Evolutionary conservation across 2,797 vertebrate genomes (phyloP), one percentile per base, ranked within the genome.

Genomic region (Gadopsis bispinosus): DNA sequence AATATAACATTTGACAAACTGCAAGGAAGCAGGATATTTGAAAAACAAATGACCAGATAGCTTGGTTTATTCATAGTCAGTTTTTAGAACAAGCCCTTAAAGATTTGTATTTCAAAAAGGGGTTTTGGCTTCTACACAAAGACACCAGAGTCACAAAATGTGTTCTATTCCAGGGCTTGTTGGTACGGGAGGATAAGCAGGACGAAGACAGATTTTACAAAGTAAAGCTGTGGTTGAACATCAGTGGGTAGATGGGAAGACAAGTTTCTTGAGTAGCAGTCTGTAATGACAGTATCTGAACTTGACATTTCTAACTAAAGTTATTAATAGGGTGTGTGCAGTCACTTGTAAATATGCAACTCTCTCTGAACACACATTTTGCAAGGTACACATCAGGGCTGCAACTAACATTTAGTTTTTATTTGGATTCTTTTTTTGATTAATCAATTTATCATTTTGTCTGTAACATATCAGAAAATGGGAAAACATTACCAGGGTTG

Each of bases 201-300:
- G 37, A 59, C 45, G 56, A 69, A 61, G 69, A 74, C 33, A 64
- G 56, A 87, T 86, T 68, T 86, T 60, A 83, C 73, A 77, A 84
- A 83, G 68, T 64, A 72, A 84, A 75, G 73, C 86, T 73, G 59
- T 35, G 69, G 87, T 80, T n/a, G 51, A 80, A 73, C 75, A 82
- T 87, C 74, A 80, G 77, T 88, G 76, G 64, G 79, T 59, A 66
- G 56, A 13, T 9, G 66, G 33, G 64, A 72, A 67, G 64, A 66
- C 75, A 64, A 64, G 51, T 69, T 77, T 86, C 39, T 79, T 80
- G 47, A 73, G 75, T 31, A 83, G 72, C 43, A 81, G 56, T 58
- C 54, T 75, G 37, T 72, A 37, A 29, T 73, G 29, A 73, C 81
- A 59, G 39, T 47, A 22, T 75, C 63, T 76, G 12, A 83, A 80